Evolutionary conservation across 2,797 vertebrate genomes (phyloP).

Genomic region (Chanos chanos): DNA sequence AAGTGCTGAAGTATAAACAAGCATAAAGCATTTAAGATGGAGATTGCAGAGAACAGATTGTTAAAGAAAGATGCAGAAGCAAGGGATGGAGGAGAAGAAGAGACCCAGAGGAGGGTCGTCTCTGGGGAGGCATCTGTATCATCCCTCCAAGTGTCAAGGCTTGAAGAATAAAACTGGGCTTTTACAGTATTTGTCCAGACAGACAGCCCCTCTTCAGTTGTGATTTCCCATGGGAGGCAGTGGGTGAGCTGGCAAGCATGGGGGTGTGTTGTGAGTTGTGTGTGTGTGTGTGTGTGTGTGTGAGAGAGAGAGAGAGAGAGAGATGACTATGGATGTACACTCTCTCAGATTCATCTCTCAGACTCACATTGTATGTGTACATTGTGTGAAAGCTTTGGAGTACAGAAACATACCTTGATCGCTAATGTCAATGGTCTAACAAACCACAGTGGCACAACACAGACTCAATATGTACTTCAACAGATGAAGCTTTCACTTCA

Average conservation of each 20-base stretch:
- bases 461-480: no score
- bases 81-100: not conserved
- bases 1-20: no score
- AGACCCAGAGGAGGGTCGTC: constrained; percentile 18
- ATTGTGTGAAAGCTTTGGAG: no score
- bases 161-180: constrained; percentile 15
- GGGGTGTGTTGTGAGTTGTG: not conserved
- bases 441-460: no score
- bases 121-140: constrained; percentile 20
- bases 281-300: not conserved
- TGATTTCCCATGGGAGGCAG: constrained; percentile 33
- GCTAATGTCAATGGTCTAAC: no score
- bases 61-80: not conserved
- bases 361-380: not conserved
- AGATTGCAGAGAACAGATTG: not conserved
- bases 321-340: not conserved
- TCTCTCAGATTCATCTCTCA: not conserved
- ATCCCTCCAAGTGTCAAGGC: constrained; percentile 5
- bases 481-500: no score
- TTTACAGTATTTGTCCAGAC: constrained; percentile 27
- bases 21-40: no score
- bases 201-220: constrained; percentile 19
- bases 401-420: no score
- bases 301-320: not conserved
- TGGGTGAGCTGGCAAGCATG: not conserved